These are phyloP conservation scores for Gephyroberyx darwinii DNA, from an alignment of 2,797 vertebrate species.

Conservation along the genomic window DNA sequence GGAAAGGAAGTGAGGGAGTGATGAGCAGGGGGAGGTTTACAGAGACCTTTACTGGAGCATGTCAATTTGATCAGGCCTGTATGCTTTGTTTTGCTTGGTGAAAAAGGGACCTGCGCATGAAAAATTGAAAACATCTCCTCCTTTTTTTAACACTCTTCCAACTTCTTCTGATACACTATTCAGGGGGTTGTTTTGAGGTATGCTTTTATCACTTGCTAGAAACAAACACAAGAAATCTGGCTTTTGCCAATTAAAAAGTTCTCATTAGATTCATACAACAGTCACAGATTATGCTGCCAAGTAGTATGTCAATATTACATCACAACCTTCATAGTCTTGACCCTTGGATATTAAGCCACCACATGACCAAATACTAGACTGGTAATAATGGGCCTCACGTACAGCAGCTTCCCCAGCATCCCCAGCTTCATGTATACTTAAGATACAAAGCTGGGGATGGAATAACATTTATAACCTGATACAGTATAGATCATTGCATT, in stretches of 20 bases:
- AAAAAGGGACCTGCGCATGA: constrained; percentile 60
- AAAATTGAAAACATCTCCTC: constrained; percentile 65
- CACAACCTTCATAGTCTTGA: background rate
- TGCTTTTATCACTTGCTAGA: constrained; percentile 42
- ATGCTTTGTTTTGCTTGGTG: constrained; percentile 59
- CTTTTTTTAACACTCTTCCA: constrained; percentile 62
- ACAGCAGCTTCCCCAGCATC: background rate
- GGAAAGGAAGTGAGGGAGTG: constrained; percentile 1
- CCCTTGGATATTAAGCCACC: background rate
- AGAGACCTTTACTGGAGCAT: constrained; percentile 52
- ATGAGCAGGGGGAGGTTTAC: constrained; percentile 29
- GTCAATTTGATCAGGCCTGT: constrained; percentile 61
- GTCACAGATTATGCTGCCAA: constrained; percentile 17
- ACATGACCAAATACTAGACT: background rate
- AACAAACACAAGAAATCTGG: constrained; percentile 20
- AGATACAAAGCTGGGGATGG: too few species aligned
- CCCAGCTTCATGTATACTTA: too few species aligned
- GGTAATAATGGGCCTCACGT: background rate
- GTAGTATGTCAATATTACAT: background rate
- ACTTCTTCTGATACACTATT: constrained; percentile 66
- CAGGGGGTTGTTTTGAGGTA: constrained; percentile 54
- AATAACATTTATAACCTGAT: too few species aligned
- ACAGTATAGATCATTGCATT: too few species aligned
- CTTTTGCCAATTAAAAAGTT: constrained; percentile 30
- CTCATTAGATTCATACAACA: constrained; percentile 2